Evolutionary conservation across 2,113 vertebrate species (phyloP), one percentile per base, ranked within the genome.

Genomic region (Sciurus niger): DNA sequence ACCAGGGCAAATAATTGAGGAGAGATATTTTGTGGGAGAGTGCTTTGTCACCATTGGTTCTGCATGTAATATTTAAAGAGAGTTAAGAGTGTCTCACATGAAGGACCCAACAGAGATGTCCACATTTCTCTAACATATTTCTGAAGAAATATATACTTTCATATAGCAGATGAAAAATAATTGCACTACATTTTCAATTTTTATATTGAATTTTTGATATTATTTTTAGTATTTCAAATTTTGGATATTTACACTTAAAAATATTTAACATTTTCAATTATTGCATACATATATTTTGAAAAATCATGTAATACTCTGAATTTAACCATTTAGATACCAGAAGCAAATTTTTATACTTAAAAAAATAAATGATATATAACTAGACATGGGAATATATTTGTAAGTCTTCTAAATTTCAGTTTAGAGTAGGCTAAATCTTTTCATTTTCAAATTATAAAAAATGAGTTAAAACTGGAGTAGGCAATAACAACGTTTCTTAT

Each of bases 321-420:
- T 68, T 90, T 68, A 96, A 78, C 17, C 30, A 1, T 76, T 92
- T 93, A 46, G 13, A 28, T 92, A 86, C 24, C 10, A 86, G 37
- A 78, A 86, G 16, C 7, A 17, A 51, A 70, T 65, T 78, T 96
- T 85, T 76, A 46, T 11, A 77, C 24, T 73, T 1, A 17, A 60
- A 17, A 60, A 70, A 84, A 60, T 48, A 77, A 70, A 60, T 87
- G 0, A 28, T 93, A 40, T 14, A n/a, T 18, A 10, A n/a, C 11
- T 89, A 88, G 18, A 78, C 14, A 89, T 84, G 79, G 68, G 95
- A 72, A 68, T 89, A 1, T 12, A 68, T 17, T 76, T 87, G 18
- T 30, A 95, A 63, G 7, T 92, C 53, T 76, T 90, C 6, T 72
- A 84, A 90, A 84, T 88, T 92, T 90, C 25, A 78, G 11, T 10